Evolutionary conservation across 2,888 invertebrate species (phyloP).

Genomic region (Agrilus cyanescens): DNA sequence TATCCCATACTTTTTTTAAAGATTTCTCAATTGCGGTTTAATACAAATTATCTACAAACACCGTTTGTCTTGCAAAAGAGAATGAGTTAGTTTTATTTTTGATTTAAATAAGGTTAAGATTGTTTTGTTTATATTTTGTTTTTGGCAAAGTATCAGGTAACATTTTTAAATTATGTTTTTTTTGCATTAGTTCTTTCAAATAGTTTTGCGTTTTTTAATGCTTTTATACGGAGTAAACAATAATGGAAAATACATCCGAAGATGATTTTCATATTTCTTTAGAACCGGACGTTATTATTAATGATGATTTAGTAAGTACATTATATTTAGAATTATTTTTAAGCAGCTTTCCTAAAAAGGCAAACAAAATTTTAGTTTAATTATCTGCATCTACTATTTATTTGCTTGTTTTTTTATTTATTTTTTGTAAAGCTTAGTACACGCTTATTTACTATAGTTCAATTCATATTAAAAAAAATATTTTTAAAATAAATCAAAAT

Average conservation of each 20-base stretch:
- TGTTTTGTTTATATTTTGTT: slow-evolving; percentile 26
- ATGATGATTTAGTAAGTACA: slow-evolving; percentile 22
- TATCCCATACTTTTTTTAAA: too few species aligned
- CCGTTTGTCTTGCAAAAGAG: not conserved
- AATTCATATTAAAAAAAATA: too few species aligned
- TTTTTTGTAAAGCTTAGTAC: too few species aligned
- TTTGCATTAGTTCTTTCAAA: slow-evolving; percentile 1
- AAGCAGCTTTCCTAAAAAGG: too few species aligned
- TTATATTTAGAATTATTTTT: too few species aligned
- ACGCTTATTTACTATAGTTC: too few species aligned
- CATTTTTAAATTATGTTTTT: slow-evolving; percentile 17
- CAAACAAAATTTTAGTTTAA: too few species aligned
- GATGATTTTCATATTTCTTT: slow-evolving; percentile 22
- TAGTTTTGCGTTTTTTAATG: slow-evolving; percentile 5
- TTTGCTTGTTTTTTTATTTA: too few species aligned
- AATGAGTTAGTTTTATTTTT: slow-evolving; percentile 3
- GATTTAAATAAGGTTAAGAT: slow-evolving; percentile 16
- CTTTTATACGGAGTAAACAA: slow-evolving; percentile 8
- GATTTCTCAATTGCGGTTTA: too few species aligned
- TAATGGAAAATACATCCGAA: slow-evolving; percentile 17
- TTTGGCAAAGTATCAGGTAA: slow-evolving; percentile 24
- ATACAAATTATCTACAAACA: too few species aligned
- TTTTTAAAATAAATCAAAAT: too few species aligned
- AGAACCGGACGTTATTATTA: slow-evolving; percentile 29
- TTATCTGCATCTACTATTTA: too few species aligned